Conservation (phyloP, 2,113 vertebrate species). For the Bufo gargarizans region DNA sequence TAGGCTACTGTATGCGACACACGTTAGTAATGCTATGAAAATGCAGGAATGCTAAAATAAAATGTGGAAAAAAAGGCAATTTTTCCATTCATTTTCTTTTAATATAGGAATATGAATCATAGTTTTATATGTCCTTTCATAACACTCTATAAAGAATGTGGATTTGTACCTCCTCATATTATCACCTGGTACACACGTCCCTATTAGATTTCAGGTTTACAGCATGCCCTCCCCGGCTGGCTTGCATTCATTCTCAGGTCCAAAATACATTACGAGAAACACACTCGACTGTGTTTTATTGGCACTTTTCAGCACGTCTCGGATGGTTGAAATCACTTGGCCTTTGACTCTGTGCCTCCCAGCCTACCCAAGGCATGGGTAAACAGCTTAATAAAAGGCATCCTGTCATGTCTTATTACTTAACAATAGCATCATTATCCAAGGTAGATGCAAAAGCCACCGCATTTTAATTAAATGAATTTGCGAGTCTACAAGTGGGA, state of each 20-base stretch:
- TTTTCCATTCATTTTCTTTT: neutral
- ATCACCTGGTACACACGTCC: constrained; percentile 13
- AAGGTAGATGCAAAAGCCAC: constrained; percentile 6
- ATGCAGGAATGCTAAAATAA: neutral
- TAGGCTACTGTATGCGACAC: neutral
- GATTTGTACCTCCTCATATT: neutral
- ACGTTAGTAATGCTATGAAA: neutral
- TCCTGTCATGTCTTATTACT: constrained; percentile 57
- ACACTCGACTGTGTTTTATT: constrained; percentile 57
- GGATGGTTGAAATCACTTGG: constrained; percentile 57
- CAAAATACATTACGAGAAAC: constrained; percentile 46
- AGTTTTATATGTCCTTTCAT: neutral
- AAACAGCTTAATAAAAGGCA: constrained; percentile 59
- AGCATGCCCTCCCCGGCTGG: constrained; percentile 23
- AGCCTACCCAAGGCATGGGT: constrained; percentile 52
- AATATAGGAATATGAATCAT: neutral
- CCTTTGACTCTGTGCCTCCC: constrained; percentile 57
- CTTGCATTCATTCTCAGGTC: constrained; percentile 35
- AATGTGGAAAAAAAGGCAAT: too few relatives aligned
- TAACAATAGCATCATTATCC: constrained; percentile 56
- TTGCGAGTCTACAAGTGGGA: constrained; percentile 44
- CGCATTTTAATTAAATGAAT: constrained; percentile 43
- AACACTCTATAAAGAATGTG: neutral
- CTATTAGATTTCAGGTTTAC: constrained; percentile 29
- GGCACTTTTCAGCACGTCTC: constrained; percentile 56